Evolutionary conservation across 2,888 invertebrate species (phyloP).

Genomic region (Mythimna loreyi): DNA sequence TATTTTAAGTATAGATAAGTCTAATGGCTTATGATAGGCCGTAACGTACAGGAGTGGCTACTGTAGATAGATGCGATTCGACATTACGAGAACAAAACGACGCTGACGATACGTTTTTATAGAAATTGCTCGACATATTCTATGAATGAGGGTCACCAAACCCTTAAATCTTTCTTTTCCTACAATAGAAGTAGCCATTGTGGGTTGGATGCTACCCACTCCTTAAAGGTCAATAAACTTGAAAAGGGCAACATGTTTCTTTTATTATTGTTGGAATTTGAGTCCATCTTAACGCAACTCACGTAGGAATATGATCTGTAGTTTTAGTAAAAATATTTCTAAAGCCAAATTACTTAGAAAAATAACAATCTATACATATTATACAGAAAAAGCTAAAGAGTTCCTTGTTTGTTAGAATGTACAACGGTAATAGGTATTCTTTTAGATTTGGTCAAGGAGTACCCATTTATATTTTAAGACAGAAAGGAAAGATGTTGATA

Average conservation of each 20-base stretch:
- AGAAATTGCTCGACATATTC: not conserved
- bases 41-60: not conserved
- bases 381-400: too few relatives aligned
- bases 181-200: too few relatives aligned
- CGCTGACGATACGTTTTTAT: not conserved
- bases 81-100: not conserved
- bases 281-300: not conserved
- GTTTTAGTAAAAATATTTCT: not conserved
- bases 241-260: not conserved
- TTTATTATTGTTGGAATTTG: not conserved
- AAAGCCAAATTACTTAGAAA: not conserved
- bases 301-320: not conserved
- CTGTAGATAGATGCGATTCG: too few relatives aligned
- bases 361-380: not conserved
- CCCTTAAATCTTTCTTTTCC: not conserved
- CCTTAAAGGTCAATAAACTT: not conserved
- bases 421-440: too few relatives aligned
- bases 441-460: too few relatives aligned
- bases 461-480: too few relatives aligned
- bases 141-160: not conserved
- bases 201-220: not conserved
- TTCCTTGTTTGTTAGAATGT: too few relatives aligned
- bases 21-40: too few relatives aligned
- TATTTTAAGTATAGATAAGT: too few relatives aligned
- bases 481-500: too few relatives aligned